phyloP scores from a whole-genome alignment of 2,888 invertebrate species.

The Timandra comae region DNA sequence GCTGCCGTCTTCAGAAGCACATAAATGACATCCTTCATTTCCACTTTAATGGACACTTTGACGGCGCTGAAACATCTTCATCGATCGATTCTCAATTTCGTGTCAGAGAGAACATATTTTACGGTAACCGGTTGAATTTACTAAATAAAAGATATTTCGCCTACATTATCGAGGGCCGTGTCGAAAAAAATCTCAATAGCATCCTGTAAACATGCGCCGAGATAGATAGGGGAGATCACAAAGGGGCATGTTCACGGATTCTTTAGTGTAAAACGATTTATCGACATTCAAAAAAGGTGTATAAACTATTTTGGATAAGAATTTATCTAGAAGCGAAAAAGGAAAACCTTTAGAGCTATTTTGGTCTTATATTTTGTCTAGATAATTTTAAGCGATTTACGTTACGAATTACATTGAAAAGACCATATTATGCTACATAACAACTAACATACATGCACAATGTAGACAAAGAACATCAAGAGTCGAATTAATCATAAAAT shows the following conservation, averaged over 20 bases:
- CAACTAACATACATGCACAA: too few species aligned
- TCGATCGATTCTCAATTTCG: constrained; percentile 1
- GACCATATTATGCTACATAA: too few species aligned
- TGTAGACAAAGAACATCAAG: too few species aligned
- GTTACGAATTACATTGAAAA: too few species aligned
- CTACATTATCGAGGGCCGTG: constrained; percentile 3
- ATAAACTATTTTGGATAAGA: constrained; percentile 1
- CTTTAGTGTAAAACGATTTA: not conserved
- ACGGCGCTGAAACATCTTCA: constrained; percentile 9
- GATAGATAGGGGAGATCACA: constrained; percentile 8
- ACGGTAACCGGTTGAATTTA: constrained; percentile 3
- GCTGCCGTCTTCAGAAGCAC: constrained; percentile 7
- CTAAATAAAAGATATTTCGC: constrained; percentile 5
- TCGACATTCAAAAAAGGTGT: constrained; percentile 3
- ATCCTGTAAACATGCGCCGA: constrained; percentile 6
- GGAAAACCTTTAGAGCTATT: too few species aligned
- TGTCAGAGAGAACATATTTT: not conserved
- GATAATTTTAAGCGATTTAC: too few species aligned
- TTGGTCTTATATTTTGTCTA: too few species aligned
- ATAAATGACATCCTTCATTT: constrained; percentile 15
- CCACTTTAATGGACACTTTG: constrained; percentile 14
- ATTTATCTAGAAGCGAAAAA: too few species aligned
- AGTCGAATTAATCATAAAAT: too few species aligned
- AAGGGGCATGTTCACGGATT: not conserved
- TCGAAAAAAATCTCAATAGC: not conserved